Evolutionary conservation across 1,140 invertebrate genomes (phyloP).

Genomic region (Solenopsis invicta): DNA sequence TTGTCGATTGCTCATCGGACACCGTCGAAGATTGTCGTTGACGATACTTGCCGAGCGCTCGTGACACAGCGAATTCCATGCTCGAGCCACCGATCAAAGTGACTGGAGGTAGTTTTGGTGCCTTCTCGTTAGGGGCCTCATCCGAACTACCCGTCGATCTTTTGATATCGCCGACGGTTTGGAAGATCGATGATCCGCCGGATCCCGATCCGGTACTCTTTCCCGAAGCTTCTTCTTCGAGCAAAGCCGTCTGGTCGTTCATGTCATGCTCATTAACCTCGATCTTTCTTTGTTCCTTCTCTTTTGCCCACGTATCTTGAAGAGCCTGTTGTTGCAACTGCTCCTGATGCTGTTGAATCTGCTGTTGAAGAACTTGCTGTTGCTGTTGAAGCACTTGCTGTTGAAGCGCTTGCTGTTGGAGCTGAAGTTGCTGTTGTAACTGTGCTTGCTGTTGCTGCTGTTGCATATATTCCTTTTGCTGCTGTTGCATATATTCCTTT

Average conservation of each 20-base stretch:
- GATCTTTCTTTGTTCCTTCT: constrained; percentile 77
- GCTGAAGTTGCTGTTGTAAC: constrained; percentile 77
- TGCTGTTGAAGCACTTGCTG: constrained; percentile 80
- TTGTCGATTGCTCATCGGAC: constrained; percentile 89
- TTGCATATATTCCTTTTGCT: constrained; percentile 80
- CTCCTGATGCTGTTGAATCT: constrained; percentile 84
- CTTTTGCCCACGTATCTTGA: constrained; percentile 82
- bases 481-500: constrained; percentile 80
- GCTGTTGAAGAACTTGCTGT: constrained; percentile 82
- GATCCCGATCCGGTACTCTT: constrained; percentile 88
- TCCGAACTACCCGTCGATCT: constrained; percentile 86
- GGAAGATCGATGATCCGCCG: constrained; percentile 90
- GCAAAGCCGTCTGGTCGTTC: constrained; percentile 86
- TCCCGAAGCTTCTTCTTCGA: constrained; percentile 89
- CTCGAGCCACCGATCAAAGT: constrained; percentile 88
- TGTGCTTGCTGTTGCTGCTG: constrained; percentile 73
- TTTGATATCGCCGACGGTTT: constrained; percentile 92
- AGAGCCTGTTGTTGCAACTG: constrained; percentile 79
- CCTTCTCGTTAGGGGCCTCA: constrained; percentile 87
- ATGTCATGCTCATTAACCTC: constrained; percentile 85
- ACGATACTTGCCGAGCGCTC: constrained; percentile 93
- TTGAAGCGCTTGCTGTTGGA: constrained; percentile 77
- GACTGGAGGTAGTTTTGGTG: constrained; percentile 88
- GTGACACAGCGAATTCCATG: constrained; percentile 94
- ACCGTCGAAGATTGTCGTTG: constrained; percentile 91